Conservation (phyloP, 2,113 vertebrate species). For the Rhipidura dahli region DNA sequence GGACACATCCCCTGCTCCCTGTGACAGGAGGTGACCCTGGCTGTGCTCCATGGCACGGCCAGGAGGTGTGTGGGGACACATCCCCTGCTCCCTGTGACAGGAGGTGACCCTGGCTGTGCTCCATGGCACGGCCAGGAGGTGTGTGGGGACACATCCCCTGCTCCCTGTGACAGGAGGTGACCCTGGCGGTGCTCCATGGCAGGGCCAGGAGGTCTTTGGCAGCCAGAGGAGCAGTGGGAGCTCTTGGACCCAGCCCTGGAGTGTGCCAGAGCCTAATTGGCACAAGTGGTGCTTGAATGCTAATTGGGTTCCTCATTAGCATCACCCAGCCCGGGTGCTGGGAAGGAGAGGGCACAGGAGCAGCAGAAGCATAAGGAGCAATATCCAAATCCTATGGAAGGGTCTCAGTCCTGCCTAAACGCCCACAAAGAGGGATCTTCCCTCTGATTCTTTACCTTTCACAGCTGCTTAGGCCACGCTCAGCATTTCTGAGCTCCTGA, state of each 20-base stretch:
- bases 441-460: not conserved
- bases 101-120: no score
- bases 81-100: no score
- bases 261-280: not conserved
- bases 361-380: not conserved
- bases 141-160: no score
- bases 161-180: accelerated
- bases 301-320: not conserved
- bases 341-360: not conserved
- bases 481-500: not conserved
- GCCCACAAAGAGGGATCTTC: not conserved
- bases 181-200: not conserved
- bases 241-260: not conserved
- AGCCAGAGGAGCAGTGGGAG: not conserved
- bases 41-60: no score
- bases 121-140: no score
- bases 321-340: not conserved
- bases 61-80: no score
- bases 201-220: not conserved
- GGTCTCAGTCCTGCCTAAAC: not conserved
- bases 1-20: no score
- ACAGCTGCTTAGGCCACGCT: not conserved
- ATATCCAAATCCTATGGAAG: not conserved
- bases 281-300: not conserved
- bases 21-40: no score